Evolutionary conservation across 2,797 vertebrate species (phyloP).

Genomic region (Leptatherina wallacei): DNA sequence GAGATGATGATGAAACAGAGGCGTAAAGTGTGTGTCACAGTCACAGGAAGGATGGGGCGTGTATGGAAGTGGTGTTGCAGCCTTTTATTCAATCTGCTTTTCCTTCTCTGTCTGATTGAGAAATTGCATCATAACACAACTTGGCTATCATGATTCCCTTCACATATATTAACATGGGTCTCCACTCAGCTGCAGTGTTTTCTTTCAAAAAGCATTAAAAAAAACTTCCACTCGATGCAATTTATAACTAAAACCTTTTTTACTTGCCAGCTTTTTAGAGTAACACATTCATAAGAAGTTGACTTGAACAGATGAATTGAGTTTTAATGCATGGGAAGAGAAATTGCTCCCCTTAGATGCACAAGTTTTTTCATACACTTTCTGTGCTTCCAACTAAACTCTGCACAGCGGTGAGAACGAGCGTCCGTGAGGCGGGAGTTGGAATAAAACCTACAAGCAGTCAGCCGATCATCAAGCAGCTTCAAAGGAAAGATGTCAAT

Average conservation of each 20-base stretch:
- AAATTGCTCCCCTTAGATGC: constrained; percentile 43
- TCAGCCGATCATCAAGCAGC: constrained; percentile 50
- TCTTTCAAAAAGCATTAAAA: constrained; percentile 38
- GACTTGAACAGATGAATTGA: constrained; percentile 51
- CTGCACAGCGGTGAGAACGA: constrained; percentile 44
- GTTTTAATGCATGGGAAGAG: constrained; percentile 52
- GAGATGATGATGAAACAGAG: constrained; percentile 48
- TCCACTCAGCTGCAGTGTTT: constrained; percentile 8
- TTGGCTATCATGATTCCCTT: constrained; percentile 25
- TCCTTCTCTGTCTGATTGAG: constrained; percentile 41
- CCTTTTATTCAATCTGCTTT: constrained; percentile 33
- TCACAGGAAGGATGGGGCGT: constrained; percentile 22
- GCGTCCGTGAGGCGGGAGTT: constrained; percentile 38
- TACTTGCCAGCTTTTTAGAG: constrained; percentile 34
- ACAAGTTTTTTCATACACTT: constrained; percentile 51
- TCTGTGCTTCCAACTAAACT: constrained; percentile 35
- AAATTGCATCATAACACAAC: constrained; percentile 33
- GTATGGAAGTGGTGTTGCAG: constrained; percentile 29
- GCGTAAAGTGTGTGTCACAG: constrained; percentile 33
- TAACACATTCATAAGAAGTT: constrained; percentile 46
- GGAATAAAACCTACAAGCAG: constrained; percentile 44
- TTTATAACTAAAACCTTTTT: constrained; percentile 43
- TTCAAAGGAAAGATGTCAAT: constrained; percentile 56
- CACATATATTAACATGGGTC: constrained; percentile 13
- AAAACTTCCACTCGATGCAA: not conserved